Percentiles rank a stretch among this genome's conserved stretches.
phyloP scores from a whole-genome alignment of 2,113 vertebrate species.

The Siniperca chuatsi region DNA sequence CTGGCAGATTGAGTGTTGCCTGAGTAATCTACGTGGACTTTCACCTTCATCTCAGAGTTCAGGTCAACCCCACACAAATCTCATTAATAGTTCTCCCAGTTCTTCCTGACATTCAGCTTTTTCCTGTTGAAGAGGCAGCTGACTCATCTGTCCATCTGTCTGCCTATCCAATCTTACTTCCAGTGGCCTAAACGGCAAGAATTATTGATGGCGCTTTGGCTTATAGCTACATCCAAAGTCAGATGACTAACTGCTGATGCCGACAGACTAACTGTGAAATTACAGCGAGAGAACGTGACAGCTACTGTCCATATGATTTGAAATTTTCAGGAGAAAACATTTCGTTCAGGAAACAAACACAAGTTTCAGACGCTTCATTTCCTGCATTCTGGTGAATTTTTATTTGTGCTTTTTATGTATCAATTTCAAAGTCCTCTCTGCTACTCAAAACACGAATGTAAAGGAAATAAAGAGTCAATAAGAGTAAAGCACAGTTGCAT shows the following conservation, averaged over 20 bases:
- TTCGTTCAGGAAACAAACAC: not conserved
- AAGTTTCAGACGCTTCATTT: no score
- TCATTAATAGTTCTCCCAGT: constrained; percentile 37
- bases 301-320: not conserved
- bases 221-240: constrained; percentile 42
- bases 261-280: constrained; percentile 30
- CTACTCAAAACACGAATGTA: no score
- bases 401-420: no score
- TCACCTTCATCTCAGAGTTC: constrained; percentile 48
- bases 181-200: constrained; percentile 41
- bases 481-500: no score
- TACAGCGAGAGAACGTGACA: constrained; percentile 30
- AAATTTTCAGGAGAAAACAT: not conserved
- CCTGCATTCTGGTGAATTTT: no score
- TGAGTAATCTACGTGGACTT: constrained; percentile 30
- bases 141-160: constrained; percentile 68
- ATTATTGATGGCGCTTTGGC: constrained; percentile 63
- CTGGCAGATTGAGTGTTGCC: not conserved
- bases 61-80: constrained; percentile 30
- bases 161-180: constrained; percentile 23
- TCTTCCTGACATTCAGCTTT: constrained; percentile 49
- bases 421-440: no score
- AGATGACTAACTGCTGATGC: constrained; percentile 60
- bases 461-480: no score
- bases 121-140: constrained; percentile 45